A percentile compares a stretch with the other conserved stretches of the same genome.
phyloP scores from a whole-genome alignment of 2,797 vertebrate species.

The Semotilus atromaculatus region DNA sequence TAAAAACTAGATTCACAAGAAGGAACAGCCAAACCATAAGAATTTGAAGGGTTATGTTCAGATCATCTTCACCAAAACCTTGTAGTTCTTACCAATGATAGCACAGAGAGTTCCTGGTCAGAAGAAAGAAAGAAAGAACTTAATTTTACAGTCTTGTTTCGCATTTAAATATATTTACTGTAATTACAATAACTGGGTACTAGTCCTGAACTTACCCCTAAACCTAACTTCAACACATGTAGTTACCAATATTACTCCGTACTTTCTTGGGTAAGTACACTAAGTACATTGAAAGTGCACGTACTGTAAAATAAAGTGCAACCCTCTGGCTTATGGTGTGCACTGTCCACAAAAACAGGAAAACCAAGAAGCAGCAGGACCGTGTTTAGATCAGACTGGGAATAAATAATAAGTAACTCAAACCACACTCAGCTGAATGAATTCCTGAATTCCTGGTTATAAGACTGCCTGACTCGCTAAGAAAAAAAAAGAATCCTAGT shows the following conservation, averaged over 20 bases:
- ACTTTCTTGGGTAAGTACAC: too few species aligned
- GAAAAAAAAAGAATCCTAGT: background rate
- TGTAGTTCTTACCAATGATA: constrained; percentile 21
- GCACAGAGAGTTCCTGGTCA: background rate
- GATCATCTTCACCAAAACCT: constrained; percentile 58
- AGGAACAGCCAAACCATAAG: constrained; percentile 73
- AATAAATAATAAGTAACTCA: constrained; percentile 60
- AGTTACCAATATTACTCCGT: too few species aligned
- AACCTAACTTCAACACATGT: too few species aligned
- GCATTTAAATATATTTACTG: too few species aligned
- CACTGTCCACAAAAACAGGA: constrained; percentile 73
- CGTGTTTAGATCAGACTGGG: constrained; percentile 31
- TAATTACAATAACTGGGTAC: too few species aligned
- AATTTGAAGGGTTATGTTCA: constrained; percentile 56
- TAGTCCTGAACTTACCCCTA: too few species aligned
- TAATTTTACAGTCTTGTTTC: too few species aligned
- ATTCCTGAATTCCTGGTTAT: constrained; percentile 8
- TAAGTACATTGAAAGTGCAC: too few species aligned
- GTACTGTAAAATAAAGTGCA: too few species aligned
- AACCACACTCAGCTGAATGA: constrained; percentile 15
- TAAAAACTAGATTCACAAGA: constrained; percentile 62
- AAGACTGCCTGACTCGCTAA: background rate
- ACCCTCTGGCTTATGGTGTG: constrained; percentile 59
- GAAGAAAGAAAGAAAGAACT: background rate
- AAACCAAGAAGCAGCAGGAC: constrained; percentile 64